Base-by-base conservation (phyloP, 2,113 vertebrate species). In the Danio rerio region DNA sequence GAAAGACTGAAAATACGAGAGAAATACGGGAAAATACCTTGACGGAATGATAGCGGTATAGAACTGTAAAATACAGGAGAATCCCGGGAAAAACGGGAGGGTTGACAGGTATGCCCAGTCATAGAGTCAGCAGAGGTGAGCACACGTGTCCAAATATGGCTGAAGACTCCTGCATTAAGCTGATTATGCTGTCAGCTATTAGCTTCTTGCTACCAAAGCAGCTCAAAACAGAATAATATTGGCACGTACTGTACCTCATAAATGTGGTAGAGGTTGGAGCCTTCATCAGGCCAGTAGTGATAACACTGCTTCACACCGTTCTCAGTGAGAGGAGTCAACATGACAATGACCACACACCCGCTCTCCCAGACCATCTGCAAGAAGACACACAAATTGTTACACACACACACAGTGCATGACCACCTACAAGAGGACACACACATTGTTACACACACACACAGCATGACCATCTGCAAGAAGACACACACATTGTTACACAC, bases 321-420 rank as follows among this genome's bases (percentile, higher is more conserved):
- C 91, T 99, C 98, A 0, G 95, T 81, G 0, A 99, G 94, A 52
- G 98, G 96, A 0, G 97, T 96, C 90, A 99, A 92, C 98, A 99
- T 99, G 65, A 98, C 96, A 20, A 99, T 94, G 83, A 98, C 98
- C 63, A 96, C 96, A 52, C 97, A 99, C 90, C 98, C 97, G 58
- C 96, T 98, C 93, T 99, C 98, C 98, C 98, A 99, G 72, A 99
- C 98, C 98, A 99, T 99, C 98, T 99, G 95, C 87, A 90, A 69
- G 21, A 59, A 16, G 47, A 42, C 18, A 82, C 80, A 81, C 43
- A 58, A 13, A 53, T 7, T 7, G 43, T 49, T 50, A 40, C 20
- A 12, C 43, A 45, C n/a, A 16, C 73, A 42, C 55, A n/a, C n/a
- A n/a, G n/a, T 70, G 20, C 45, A 45, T 40, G 45, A 77, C 72